Evolutionary conservation across 1,140 invertebrate genomes (phyloP), one percentile per base, ranked within the genome.

Genomic region (Macrotrachela quadricornifera): DNA sequence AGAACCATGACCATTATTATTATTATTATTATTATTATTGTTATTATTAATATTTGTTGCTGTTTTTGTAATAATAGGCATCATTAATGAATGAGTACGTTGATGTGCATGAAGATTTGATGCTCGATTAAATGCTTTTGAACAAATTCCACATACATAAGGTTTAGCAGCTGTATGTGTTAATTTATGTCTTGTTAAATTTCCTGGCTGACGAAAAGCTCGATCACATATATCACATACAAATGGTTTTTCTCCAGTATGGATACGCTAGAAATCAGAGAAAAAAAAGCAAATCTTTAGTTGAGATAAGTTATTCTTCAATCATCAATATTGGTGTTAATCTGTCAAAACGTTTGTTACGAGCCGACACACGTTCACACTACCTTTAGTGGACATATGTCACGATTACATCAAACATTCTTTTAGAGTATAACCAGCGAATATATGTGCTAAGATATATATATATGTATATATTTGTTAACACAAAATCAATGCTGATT

Each of bases 11-110:
- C 21, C 21, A 30, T 30, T 30, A 8, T 30, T 30, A 30, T 30
- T 30, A 30, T 30, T 30, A 8, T 2, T 30, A 30, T 30, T 30
- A 8, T 30, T 30, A n/a, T n/a, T n/a, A n/a, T n/a, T n/a, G 41
- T 90, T 96, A 71, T n/a, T n/a, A n/a, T n/a, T n/a, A n/a, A n/a
- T n/a, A n/a, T n/a, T 96, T 88, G 52, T 84, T 91, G 73, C 96
- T 91, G 61, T 96, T 30, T 30, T 30, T 30, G 8, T 30, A 4
- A 8, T 42, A 1, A 42, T 14, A 10, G 54, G 54, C 65, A 94
- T 91, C 67, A 96, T 90, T 9, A 90, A 90, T 66, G 67, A 96
- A 57, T 72, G 70, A 46, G 65, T 70, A 56, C 68, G 59, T 59
- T 67, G 67, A 58, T 73, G 71, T 37, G 71, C 71, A 54, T 71